Conservation (phyloP, 2,113 vertebrate species). For the Neolamprologus variostigma region DNA sequence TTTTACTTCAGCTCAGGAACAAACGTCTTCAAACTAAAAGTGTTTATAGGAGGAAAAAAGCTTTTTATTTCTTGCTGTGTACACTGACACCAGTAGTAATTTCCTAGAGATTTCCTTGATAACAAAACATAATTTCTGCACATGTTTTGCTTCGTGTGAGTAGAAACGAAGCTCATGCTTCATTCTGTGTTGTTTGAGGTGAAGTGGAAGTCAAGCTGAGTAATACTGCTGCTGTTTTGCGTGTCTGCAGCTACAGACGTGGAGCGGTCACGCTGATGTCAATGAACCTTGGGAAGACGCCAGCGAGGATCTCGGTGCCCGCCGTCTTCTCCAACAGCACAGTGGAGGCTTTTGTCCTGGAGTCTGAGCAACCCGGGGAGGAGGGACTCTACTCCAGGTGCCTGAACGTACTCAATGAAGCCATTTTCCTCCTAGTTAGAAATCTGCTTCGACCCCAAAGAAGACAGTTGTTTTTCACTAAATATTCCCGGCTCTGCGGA, state of each 20-base stretch:
- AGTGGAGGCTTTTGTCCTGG: conserved; percentile 80
- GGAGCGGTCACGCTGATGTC: conserved; percentile 82
- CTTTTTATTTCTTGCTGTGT: neutral
- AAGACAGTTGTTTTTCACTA: neutral
- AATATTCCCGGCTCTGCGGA: neutral
- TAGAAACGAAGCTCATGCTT: neutral
- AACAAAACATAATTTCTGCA: neutral
- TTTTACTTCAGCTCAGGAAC: neutral
- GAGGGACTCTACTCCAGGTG: conserved; percentile 82
- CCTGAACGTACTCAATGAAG: neutral
- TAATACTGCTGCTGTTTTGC: neutral
- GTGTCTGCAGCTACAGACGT: conserved; percentile 67
- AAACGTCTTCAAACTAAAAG: neutral
- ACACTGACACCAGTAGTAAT: neutral
- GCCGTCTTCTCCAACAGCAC: conserved; percentile 52
- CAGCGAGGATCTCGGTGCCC: conserved; percentile 68
- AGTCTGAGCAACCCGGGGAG: conserved; percentile 65
- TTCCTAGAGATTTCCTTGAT: neutral
- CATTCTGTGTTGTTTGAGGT: neutral
- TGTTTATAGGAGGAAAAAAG: neutral
- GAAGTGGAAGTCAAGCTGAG: neutral
- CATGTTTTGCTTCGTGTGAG: neutral
- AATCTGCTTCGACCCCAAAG: neutral
- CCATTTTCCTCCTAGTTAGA: neutral
- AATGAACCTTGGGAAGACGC: conserved; percentile 76